Conservation (phyloP, 2,113 vertebrate species). For the Nannobrachium achirus region DNA sequence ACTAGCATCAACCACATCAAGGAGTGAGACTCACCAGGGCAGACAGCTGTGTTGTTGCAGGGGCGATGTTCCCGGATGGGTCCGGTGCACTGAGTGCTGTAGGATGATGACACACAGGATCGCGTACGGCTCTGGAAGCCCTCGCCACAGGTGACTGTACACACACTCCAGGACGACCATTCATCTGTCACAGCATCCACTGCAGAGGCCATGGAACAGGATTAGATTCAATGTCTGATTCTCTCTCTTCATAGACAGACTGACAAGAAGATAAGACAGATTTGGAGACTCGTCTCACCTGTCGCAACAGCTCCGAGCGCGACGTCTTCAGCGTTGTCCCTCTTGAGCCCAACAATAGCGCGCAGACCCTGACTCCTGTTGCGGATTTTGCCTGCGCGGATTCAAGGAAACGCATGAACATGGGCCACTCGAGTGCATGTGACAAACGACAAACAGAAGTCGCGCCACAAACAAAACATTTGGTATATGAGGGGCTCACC, state of each 20-base stretch:
- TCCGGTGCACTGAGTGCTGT: slow-evolving; percentile 91
- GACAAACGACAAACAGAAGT: neutral
- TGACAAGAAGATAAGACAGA: no score
- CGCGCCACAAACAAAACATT: no score
- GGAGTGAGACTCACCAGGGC: slow-evolving; percentile 85
- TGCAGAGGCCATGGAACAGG: slow-evolving; percentile 32
- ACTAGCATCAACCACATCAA: no score
- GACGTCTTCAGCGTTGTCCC: slow-evolving; percentile 84
- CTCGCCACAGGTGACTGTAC: slow-evolving; percentile 93
- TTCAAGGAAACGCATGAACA: slow-evolving; percentile 5
- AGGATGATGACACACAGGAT: slow-evolving; percentile 90
- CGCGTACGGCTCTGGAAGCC: slow-evolving; percentile 93
- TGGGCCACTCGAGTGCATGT: slow-evolving; percentile 2
- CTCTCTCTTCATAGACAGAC: neutral
- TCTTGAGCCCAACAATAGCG: slow-evolving; percentile 89
- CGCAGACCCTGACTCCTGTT: slow-evolving; percentile 92
- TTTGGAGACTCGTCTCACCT: slow-evolving; percentile 77
- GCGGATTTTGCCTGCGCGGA: slow-evolving; percentile 84
- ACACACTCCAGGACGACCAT: slow-evolving; percentile 95
- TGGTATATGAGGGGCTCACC: slow-evolving; percentile 73
- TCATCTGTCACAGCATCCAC: slow-evolving; percentile 88
- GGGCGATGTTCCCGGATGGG: slow-evolving; percentile 92
- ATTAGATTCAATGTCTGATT: neutral
- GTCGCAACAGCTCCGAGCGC: slow-evolving; percentile 86
- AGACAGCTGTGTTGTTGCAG: slow-evolving; percentile 93